Conservation (phyloP, 2,113 vertebrate species). For the Oxyruncus cristatus region DNA sequence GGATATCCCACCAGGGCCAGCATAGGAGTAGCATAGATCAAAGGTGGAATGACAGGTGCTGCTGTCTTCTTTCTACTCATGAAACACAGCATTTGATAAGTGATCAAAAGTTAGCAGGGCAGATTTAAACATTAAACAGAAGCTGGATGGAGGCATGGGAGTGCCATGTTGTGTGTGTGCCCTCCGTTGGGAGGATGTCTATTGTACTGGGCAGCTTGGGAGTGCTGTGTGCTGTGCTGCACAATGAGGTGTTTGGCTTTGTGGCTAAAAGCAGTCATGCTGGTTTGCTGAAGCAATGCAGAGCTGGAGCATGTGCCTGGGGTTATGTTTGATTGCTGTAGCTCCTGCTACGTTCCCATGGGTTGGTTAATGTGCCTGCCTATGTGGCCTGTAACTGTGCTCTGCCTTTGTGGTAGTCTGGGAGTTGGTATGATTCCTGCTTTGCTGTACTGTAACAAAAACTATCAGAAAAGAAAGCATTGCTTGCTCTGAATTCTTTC, state of each 20-base stretch:
- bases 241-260: neutral
- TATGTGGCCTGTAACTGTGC: neutral
- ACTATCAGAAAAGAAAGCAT: neutral
- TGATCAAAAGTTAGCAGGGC: neutral
- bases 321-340: neutral
- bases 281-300: neutral
- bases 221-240: neutral
- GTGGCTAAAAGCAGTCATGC: neutral
- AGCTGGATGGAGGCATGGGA: neutral
- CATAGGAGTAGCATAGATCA: neutral
- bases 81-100: neutral
- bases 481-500: neutral
- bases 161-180: rapidly evolving
- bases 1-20: neutral
- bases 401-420: neutral
- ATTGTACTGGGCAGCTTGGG: neutral
- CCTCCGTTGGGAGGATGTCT: rapidly evolving
- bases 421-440: neutral
- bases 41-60: neutral
- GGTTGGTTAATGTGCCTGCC: neutral
- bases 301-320: neutral
- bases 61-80: neutral
- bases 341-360: neutral
- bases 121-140: neutral
- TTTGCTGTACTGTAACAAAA: neutral